Base-by-base conservation (phyloP, 2,888 invertebrate genomes). In the Ormyrus thymus region DNA sequence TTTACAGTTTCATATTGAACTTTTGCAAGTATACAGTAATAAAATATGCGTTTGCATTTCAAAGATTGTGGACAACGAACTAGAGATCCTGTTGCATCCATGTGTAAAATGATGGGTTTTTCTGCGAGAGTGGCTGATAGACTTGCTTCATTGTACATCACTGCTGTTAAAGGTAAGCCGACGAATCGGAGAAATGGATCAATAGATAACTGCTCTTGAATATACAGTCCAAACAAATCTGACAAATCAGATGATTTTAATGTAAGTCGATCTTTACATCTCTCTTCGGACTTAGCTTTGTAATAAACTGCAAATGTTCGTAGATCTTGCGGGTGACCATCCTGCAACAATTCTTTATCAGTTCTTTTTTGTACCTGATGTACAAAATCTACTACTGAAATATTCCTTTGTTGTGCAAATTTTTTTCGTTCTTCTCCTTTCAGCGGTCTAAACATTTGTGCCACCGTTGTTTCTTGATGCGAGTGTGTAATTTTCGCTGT, bases 191-290 rank as follows among this genome's bases (percentile, higher is more conserved):
- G 69, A 10, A 71, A 78, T 0, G 78, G 65, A 51, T 76, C 76
- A 0, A 1, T 6, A 66, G 7, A 10, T 69, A 46, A 56, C 43
- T 55, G 46, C 0, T 69, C 7, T 15, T 69, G 43, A 15, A 56
- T 55, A 56, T 64, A 79, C 0, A 68, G 56, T 58, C 75, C 65
- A 9, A 15, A 46, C 1, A 66, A 9, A 58, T 81, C 79, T 10
- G 59, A 48, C 55, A 84, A 66, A 79, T 85, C 84, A 10, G 7
- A 13, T 7, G 80, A 79, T 7, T 75, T 10, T n/a, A 82, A 13
- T 8, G 9, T 50, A 29, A 64, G n/a, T 56, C 82, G 61, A 0
- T 59, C 6, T 59, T 45, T 10, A 29, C 59, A 61, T 43, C 68
- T 73, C 0, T 29, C 4, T 70, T 81, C 82, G 0, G 82, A 81